A percentile compares a stretch with the other conserved stretches of the same genome.
Conservation (phyloP, 2,113 vertebrate species). For the Nycticorax nycticorax region DNA sequence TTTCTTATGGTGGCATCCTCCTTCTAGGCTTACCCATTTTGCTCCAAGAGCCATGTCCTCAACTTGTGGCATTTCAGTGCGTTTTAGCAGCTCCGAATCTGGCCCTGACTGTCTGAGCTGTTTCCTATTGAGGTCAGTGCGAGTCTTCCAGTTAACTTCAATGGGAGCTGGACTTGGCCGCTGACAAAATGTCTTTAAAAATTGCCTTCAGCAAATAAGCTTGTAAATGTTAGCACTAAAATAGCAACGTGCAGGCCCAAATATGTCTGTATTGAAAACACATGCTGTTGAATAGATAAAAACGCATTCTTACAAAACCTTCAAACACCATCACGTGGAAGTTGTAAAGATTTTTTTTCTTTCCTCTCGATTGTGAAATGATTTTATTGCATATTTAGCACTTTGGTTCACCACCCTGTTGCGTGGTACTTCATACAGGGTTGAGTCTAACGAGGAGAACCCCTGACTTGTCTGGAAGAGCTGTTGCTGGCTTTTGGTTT, state of each 20-base stretch:
- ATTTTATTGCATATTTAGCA: not conserved
- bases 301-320: not conserved
- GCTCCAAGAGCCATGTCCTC: not conserved
- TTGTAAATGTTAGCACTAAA: constrained; percentile 39
- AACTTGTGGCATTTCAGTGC: not conserved
- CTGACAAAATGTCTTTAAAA: constrained; percentile 56
- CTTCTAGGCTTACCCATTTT: not conserved
- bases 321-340: not conserved
- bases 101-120: not conserved
- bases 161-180: constrained; percentile 18
- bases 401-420: not conserved
- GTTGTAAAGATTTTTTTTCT: not conserved
- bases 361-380: not conserved
- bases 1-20: not conserved
- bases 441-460: not conserved
- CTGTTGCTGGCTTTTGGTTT: not conserved
- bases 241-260: constrained; percentile 13
- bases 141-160: constrained; percentile 43
- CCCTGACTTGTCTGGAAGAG: not conserved
- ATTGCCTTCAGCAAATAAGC: constrained; percentile 51
- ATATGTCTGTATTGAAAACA: constrained; percentile 50
- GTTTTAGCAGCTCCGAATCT: not conserved
- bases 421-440: not conserved
- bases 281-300: not conserved
- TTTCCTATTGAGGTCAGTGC: constrained; percentile 49